Base-by-base conservation (phyloP, 1,140 invertebrate species). In the Bicyclus anynana region DNA sequence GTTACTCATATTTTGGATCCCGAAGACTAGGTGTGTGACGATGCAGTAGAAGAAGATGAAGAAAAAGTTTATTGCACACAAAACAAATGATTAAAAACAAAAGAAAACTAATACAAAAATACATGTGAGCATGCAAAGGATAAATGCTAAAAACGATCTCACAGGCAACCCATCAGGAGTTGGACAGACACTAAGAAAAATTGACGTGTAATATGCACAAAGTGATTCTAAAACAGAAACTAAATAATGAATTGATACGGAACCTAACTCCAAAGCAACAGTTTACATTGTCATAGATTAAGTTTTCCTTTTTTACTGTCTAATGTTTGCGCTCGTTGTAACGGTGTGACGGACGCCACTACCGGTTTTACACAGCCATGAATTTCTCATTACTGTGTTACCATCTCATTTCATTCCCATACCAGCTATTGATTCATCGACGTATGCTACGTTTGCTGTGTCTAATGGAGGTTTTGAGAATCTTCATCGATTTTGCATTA, bases 361-460 rank as follows among this genome's bases (percentile, higher is more conserved):
- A 87, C 84, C 80, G 80, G 84, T 84, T 87, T 85, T 87, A 85
- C 84, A 73, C 81, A 59, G 65, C 68, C 56, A 69, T 65, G 68
- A 54, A 61, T 65, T 65, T 69, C 70, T 80, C 69, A 81, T 81
- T 81, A 85, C 76, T 64, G 56, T 65, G 62, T 62, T 66, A 66
- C 60, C 44, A 59, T 68, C 66, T 68, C 69, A 78, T 84, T 84
- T 81, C 40, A 20, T 44, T 44, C 37, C 37, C n/a, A 77, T 84
- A 72, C 57, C 70, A 74, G 62, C 67, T 56, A 62, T 62, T 62
- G 47, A 64, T 51, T 51, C 55, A 42, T 38, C 27, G 48, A 14
- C 17, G 18, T 14, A 48, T 48, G 29, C 40, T 12, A 44, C 40
- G 18, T 44, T 20, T 44, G 17, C 40, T 20, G 18, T 44, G 10